These are phyloP conservation scores for Drosophila bunnanda DNA, from an alignment of 2,888 invertebrate species.

Conservation along the genomic window DNA sequence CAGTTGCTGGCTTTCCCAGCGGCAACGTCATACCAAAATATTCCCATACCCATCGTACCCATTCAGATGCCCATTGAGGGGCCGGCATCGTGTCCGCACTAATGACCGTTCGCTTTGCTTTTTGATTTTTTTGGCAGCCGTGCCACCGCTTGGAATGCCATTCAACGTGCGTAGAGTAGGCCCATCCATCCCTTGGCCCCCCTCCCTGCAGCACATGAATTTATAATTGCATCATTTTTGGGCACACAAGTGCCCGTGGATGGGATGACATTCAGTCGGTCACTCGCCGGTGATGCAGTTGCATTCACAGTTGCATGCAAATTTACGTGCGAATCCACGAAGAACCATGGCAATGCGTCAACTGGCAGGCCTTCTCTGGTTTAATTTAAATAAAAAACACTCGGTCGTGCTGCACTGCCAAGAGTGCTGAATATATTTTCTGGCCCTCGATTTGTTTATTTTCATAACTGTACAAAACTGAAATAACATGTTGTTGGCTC, in stretches of 20 bases:
- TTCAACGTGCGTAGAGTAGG: conserved; percentile 34
- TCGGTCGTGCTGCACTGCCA: conserved; percentile 17
- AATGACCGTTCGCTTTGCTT: conserved; percentile 63
- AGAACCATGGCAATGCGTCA: conserved; percentile 33
- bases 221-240: conserved; percentile 72
- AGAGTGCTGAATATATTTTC: conserved; percentile 30
- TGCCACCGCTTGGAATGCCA: conserved; percentile 43
- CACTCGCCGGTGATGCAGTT: conserved; percentile 37
- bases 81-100: conserved; percentile 48
- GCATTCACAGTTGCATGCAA: conserved; percentile 33
- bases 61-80: conserved; percentile 40
- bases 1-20: conserved; percentile 23
- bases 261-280: conserved; percentile 32
- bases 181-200: conserved; percentile 19
- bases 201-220: conserved; percentile 59
- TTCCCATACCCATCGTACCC: conserved; percentile 1
- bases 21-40: not conserved
- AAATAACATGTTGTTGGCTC: conserved; percentile 24
- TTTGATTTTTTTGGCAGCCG: conserved; percentile 60
- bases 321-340: conserved; percentile 33
- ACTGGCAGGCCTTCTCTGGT: conserved; percentile 45
- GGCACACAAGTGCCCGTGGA: conserved; percentile 25
- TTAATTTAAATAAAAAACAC: conserved; percentile 39
- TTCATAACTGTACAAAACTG: conserved; percentile 39
- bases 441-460: conserved; percentile 38